Percentiles rank a stretch among this genome's conserved stretches.
Evolutionary conservation across 1,140 invertebrate species (phyloP).

Genomic region (Cheumatopsyche charites): DNA sequence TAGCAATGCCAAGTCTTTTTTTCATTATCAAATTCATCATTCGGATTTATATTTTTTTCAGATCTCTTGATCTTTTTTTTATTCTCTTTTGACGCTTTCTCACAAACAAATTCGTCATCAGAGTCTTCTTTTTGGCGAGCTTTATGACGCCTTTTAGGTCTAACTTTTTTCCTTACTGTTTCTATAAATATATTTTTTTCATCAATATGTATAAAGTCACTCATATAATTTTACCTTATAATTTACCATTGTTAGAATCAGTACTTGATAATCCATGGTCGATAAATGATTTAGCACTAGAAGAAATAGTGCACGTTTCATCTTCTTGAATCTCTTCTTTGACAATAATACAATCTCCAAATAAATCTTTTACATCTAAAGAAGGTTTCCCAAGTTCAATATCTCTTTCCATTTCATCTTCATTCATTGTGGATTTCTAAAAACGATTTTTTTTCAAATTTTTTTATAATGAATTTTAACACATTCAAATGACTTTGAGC

Average conservation of each 20-base stretch:
- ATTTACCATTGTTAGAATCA: no score
- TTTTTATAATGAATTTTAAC: no score
- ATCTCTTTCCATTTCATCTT: neutral
- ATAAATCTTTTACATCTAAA: conserved; percentile 37
- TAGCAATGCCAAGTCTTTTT: conserved; percentile 39
- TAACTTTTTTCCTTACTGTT: neutral
- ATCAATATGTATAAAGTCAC: no score
- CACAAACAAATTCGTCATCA: neutral
- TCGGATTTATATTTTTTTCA: neutral
- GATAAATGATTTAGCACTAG: no score
- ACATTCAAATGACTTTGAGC: no score
- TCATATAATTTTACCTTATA: no score
- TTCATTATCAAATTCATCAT: conserved; percentile 22
- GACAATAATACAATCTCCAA: conserved; percentile 29
- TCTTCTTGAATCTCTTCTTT: conserved; percentile 33
- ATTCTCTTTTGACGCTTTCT: neutral
- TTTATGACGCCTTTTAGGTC: conserved; percentile 21
- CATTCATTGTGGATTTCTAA: no score
- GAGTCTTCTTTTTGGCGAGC: neutral
- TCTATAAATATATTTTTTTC: neutral
- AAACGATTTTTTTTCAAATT: no score
- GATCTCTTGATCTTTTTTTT: conserved; percentile 3
- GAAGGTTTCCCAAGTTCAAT: neutral
- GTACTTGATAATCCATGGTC: no score
- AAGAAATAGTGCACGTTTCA: neutral